These are phyloP conservation scores for Liparis tanakae DNA, from an alignment of 2,797 vertebrate species.

Conservation along the genomic window DNA sequence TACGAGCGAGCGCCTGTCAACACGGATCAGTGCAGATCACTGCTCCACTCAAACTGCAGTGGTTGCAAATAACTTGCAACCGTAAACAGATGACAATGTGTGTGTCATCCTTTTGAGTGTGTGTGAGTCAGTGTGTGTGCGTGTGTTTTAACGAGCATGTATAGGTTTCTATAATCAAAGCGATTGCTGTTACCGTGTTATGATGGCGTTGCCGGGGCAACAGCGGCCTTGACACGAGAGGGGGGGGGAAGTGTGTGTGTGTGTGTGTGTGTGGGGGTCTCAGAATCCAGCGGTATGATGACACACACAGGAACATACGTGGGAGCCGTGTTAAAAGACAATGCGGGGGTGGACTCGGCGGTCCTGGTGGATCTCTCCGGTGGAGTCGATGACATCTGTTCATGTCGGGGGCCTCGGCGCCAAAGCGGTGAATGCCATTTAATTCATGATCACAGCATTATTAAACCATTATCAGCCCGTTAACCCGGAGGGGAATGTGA, in stretches of 20 bases:
- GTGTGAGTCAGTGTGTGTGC: background rate
- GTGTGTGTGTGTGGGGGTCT: conserved; percentile 24
- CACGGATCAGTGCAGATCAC: conserved; percentile 29
- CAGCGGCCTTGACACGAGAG: conserved; percentile 15
- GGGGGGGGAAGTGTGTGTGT: too few relatives aligned
- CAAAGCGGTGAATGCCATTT: background rate
- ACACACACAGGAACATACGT: conserved; percentile 58
- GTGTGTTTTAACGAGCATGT: background rate
- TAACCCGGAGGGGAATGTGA: too few relatives aligned
- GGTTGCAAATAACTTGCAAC: conserved; percentile 21
- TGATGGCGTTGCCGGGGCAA: conserved; percentile 45
- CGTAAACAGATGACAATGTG: conserved; percentile 35
- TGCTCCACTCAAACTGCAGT: conserved; percentile 13
- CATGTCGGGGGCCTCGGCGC: background rate
- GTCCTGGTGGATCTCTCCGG: conserved; percentile 15
- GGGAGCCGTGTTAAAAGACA: conserved; percentile 37
- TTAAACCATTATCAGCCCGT: too few relatives aligned
- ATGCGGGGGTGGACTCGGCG: background rate
- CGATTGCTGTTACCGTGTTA: conserved; percentile 53
- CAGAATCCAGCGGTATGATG: conserved; percentile 47
- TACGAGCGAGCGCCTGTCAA: conserved; percentile 48
- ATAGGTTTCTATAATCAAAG: conserved; percentile 31
- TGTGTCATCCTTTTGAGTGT: background rate
- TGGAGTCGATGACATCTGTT: background rate
- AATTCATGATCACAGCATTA: background rate